phyloP scores from a whole-genome alignment of 2,113 vertebrate species.

The Synodontis membranacea region DNA sequence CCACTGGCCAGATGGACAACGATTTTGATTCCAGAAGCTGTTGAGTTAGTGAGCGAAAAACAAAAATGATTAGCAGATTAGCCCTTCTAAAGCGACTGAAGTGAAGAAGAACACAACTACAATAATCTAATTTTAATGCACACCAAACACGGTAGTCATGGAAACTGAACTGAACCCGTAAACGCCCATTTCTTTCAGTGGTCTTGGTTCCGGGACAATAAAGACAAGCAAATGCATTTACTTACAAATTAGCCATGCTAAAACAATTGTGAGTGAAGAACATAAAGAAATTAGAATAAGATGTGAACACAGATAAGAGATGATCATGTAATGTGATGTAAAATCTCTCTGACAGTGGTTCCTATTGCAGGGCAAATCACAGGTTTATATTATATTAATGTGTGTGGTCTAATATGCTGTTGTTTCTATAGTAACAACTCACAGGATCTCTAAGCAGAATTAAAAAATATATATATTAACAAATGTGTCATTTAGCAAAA shows the following conservation, averaged over 20 bases:
- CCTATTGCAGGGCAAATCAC: no score
- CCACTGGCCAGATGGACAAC: neutral
- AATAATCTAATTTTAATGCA: neutral
- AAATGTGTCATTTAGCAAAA: no score
- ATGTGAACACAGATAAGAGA: neutral
- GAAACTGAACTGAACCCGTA: neutral
- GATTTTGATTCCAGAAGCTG: neutral
- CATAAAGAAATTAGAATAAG: neutral
- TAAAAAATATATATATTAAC: no score
- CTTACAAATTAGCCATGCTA: neutral
- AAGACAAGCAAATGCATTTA: neutral
- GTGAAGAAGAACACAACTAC: neutral
- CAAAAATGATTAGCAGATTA: no score
- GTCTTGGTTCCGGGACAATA: neutral
- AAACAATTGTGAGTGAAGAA: neutral
- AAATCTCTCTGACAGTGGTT: no score
- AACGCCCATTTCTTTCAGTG: neutral
- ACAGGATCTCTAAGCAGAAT: no score
- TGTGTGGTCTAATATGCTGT: no score
- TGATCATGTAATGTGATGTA: neutral
- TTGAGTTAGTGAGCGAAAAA: no score
- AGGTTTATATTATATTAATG: no score
- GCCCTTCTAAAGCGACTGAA: neutral
- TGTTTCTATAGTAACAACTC: no score
- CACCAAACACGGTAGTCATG: neutral